A percentile compares a stretch with the other conserved stretches of the same genome.
phyloP scores from a whole-genome alignment of 2,888 invertebrate species.

The Choristoneura rosaceana region DNA sequence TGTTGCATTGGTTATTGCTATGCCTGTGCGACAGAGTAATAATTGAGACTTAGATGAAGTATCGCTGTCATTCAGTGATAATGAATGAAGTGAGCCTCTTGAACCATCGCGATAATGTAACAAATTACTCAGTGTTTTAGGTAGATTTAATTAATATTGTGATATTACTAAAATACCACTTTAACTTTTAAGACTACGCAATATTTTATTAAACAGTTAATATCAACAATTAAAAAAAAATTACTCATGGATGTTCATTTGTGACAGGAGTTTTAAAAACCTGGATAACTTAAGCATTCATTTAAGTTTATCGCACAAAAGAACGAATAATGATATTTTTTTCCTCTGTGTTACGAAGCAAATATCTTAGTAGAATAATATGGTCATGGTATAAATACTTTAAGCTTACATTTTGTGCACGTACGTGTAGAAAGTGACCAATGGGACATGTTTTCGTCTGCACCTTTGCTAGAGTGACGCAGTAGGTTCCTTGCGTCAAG shows the following conservation, averaged over 20 bases:
- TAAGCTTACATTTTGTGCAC: constrained; percentile 19
- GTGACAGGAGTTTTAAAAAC: too few relatives aligned
- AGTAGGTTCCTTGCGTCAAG: constrained; percentile 18
- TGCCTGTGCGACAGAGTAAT: too few relatives aligned
- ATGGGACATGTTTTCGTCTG: background rate
- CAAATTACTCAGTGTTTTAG: background rate
- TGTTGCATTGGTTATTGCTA: too few relatives aligned
- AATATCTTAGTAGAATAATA: background rate
- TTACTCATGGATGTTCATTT: too few relatives aligned
- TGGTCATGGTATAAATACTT: background rate
- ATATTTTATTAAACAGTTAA: too few relatives aligned
- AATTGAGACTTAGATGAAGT: too few relatives aligned
- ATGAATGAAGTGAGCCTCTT: constrained; percentile 1
- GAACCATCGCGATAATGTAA: background rate
- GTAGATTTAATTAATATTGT: background rate
- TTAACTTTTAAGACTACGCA: too few relatives aligned
- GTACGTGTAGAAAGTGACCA: background rate
- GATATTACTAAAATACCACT: background rate
- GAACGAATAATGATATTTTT: background rate
- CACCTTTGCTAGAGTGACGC: constrained; percentile 6
- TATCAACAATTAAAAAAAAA: too few relatives aligned
- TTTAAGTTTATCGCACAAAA: background rate
- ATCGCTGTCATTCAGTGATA: background rate
- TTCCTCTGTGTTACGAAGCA: background rate
- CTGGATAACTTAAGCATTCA: background rate